phyloP scores from a whole-genome alignment of 2,113 vertebrate species.

The Camelus bactrianus region DNA sequence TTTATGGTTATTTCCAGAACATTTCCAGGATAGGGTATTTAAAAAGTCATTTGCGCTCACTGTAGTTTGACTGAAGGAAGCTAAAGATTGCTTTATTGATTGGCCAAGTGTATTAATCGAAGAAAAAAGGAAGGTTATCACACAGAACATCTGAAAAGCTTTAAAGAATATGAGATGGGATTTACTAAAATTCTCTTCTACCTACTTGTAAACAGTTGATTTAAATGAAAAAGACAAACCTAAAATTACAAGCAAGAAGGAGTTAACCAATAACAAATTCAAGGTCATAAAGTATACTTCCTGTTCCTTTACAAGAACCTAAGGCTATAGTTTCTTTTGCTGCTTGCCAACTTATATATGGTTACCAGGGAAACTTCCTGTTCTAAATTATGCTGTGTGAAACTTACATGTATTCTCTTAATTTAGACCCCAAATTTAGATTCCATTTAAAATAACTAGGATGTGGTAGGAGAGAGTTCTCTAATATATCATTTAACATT shows the following conservation, averaged over 20 bases:
- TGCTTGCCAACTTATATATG: conserved; percentile 58
- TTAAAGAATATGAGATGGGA: neutral
- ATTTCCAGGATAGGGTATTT: neutral
- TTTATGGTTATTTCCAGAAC: conserved; percentile 35
- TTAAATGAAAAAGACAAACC: conserved; percentile 50
- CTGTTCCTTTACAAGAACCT: conserved; percentile 61
- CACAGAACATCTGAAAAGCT: conserved; percentile 24
- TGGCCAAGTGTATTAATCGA: neutral
- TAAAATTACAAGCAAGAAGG: conserved; percentile 60
- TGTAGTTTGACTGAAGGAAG: neutral
- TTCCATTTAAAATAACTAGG: conserved; percentile 66
- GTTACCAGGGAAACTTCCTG: conserved; percentile 76
- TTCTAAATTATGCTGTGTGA: conserved; percentile 68
- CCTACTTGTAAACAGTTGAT: neutral
- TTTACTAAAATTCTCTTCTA: conserved; percentile 39
- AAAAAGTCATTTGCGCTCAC: neutral
- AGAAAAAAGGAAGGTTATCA: neutral
- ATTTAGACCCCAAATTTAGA: conserved; percentile 67
- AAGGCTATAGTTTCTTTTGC: neutral
- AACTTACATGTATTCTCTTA: conserved; percentile 64
- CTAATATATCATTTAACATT: conserved; percentile 62
- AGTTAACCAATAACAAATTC: conserved; percentile 59
- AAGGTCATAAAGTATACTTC: conserved; percentile 62
- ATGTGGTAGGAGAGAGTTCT: conserved; percentile 39
- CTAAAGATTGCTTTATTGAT: conserved; percentile 15